A percentile compares a stretch with the other conserved stretches of the same genome.
These are phyloP conservation scores for Atlantisia rogersi DNA, from an alignment of 2,113 vertebrate genomes.

Conservation along the genomic window DNA sequence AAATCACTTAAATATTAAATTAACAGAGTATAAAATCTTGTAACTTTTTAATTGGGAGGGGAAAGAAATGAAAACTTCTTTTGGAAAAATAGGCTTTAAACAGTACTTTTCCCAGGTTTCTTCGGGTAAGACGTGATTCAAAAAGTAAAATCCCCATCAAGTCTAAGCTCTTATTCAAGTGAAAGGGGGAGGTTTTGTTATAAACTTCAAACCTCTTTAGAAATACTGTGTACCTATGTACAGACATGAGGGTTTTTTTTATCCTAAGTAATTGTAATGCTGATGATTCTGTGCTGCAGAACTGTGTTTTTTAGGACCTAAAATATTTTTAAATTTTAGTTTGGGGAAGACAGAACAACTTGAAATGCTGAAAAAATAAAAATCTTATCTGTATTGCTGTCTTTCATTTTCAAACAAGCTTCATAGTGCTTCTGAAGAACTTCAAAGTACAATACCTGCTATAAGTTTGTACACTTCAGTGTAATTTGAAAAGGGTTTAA, in stretches of 20 bases:
- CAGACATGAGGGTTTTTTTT: background rate
- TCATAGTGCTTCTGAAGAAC: background rate
- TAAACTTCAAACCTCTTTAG: background rate
- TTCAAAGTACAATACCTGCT: background rate
- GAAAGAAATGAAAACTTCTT: background rate
- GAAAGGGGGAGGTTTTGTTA: background rate
- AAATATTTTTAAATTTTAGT: background rate
- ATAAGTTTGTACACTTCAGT: background rate
- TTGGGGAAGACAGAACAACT: background rate
- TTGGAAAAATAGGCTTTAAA: background rate
- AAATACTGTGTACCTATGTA: background rate
- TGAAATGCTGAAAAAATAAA: background rate
- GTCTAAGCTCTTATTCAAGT: background rate
- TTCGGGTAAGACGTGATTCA: background rate
- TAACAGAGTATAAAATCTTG: background rate
- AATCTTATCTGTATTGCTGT: fast-evolving
- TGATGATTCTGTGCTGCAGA: background rate
- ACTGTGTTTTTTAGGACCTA: background rate
- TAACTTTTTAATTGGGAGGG: background rate
- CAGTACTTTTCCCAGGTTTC: background rate
- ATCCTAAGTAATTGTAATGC: background rate
- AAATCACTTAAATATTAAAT: background rate
- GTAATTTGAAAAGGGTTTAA: background rate
- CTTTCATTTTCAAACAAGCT: background rate
- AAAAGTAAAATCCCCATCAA: background rate